These are phyloP conservation scores for Scaptomyza polygonia DNA, from an alignment of 2,888 invertebrate genomes.

Conservation along the genomic window DNA sequence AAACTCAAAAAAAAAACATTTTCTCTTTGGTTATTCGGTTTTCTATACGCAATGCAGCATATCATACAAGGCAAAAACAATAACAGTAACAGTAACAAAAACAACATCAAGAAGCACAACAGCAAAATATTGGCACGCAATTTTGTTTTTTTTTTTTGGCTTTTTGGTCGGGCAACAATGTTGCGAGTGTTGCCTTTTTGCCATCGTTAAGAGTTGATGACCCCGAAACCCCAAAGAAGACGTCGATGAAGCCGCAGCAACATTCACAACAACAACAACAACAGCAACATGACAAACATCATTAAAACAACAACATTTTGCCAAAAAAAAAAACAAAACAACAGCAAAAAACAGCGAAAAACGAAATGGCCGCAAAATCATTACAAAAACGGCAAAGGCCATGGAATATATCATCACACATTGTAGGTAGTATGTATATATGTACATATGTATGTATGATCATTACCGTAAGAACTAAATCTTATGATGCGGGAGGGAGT, in stretches of 20 bases:
- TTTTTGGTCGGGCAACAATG: slow-evolving; percentile 38
- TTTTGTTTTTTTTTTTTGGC: slow-evolving; percentile 18
- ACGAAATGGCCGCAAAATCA: slow-evolving; percentile 37
- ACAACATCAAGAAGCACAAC: slow-evolving; percentile 6
- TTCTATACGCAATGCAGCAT: slow-evolving; percentile 18
- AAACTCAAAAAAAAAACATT: neutral
- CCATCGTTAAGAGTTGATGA: slow-evolving; percentile 57
- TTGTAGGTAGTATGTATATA: slow-evolving; percentile 6
- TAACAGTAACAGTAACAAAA: neutral
- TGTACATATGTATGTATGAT: neutral
- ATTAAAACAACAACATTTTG: slow-evolving; percentile 24
- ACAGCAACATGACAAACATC: slow-evolving; percentile 19
- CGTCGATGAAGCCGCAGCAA: slow-evolving; percentile 48
- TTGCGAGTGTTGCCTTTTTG: slow-evolving; percentile 27
- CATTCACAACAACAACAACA: slow-evolving; percentile 24
- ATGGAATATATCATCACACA: slow-evolving; percentile 30
- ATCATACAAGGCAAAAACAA: slow-evolving; percentile 22
- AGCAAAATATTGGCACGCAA: slow-evolving; percentile 38
- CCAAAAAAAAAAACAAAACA: slow-evolving; percentile 16
- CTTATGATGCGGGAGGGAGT: neutral
- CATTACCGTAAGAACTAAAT: slow-evolving; percentile 10
- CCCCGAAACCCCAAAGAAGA: slow-evolving; percentile 70
- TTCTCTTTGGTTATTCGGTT: neutral
- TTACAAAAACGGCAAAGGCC: slow-evolving; percentile 46
- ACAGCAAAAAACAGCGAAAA: slow-evolving; percentile 5